phyloP scores from a whole-genome alignment of 2,888 invertebrate species.

The Esperia sulphurella region DNA sequence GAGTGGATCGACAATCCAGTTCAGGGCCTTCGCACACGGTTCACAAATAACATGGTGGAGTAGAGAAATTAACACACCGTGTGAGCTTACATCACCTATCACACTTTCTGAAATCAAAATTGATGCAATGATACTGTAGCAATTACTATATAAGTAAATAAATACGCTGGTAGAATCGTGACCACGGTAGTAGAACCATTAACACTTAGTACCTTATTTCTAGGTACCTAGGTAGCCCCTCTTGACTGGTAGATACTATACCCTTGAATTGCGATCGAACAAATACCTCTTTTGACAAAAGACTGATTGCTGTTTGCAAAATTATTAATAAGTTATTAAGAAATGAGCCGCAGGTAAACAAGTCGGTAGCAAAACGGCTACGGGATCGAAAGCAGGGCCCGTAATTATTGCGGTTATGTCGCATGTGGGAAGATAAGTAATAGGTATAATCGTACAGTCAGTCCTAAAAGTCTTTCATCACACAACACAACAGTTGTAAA shows the following conservation, averaged over 20 bases:
- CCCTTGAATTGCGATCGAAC: too few relatives aligned
- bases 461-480: too few relatives aligned
- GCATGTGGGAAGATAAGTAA: constrained; percentile 4
- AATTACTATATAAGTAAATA: too few relatives aligned
- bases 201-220: too few relatives aligned
- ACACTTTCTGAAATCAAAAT: neutral
- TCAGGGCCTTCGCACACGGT: constrained; percentile 7
- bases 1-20: constrained; percentile 22
- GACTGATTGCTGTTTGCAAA: too few relatives aligned
- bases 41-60: neutral
- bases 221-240: too few relatives aligned
- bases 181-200: too few relatives aligned
- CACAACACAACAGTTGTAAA: too few relatives aligned
- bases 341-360: neutral
- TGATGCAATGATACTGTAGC: neutral
- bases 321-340: neutral
- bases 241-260: too few relatives aligned
- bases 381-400: neutral
- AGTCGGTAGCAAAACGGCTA: neutral
- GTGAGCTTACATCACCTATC: neutral
- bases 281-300: too few relatives aligned
- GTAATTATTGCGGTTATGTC: constrained; percentile 1
- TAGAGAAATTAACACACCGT: constrained; percentile 1
- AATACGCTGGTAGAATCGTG: too few relatives aligned
- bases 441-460: too few relatives aligned